Percentiles rank a stretch among this genome's conserved stretches.
These are phyloP conservation scores for Sciurus carolinensis DNA, from an alignment of 2,797 vertebrate species.

Conservation along the genomic window DNA sequence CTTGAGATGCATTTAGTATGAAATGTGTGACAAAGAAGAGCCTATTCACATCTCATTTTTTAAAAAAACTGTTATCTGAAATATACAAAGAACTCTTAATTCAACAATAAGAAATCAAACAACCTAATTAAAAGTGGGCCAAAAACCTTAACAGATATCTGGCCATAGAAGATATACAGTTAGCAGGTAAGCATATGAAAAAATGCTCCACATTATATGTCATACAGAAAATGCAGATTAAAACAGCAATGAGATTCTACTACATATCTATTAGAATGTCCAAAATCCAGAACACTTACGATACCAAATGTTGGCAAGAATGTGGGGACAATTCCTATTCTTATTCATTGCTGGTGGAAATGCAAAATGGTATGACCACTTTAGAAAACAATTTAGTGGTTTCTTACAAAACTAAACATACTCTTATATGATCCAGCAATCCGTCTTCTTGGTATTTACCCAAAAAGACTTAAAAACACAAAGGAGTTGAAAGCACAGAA, in stretches of 20 bases:
- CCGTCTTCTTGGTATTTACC: background rate
- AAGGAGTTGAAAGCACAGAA: background rate
- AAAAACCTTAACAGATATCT: background rate
- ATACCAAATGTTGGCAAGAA: background rate
- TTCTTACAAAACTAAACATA: background rate
- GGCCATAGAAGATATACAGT: background rate
- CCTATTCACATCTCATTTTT: background rate
- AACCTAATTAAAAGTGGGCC: background rate
- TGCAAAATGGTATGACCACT: background rate
- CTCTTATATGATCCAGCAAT: background rate
- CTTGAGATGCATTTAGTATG: background rate
- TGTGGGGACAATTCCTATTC: background rate
- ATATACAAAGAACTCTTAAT: background rate
- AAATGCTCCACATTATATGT: background rate
- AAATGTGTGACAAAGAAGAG: slow-evolving; percentile 20
- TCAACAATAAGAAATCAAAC: background rate
- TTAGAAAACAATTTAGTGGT: background rate
- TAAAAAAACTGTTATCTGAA: background rate
- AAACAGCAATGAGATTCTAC: background rate
- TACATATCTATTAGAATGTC: background rate
- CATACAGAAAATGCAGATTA: background rate
- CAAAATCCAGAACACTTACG: background rate
- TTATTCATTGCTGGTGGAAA: background rate
- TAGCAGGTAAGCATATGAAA: background rate
- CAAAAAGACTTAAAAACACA: background rate